Base-by-base conservation (phyloP, 2,797 vertebrate species). In the Gallinago stenura region DNA sequence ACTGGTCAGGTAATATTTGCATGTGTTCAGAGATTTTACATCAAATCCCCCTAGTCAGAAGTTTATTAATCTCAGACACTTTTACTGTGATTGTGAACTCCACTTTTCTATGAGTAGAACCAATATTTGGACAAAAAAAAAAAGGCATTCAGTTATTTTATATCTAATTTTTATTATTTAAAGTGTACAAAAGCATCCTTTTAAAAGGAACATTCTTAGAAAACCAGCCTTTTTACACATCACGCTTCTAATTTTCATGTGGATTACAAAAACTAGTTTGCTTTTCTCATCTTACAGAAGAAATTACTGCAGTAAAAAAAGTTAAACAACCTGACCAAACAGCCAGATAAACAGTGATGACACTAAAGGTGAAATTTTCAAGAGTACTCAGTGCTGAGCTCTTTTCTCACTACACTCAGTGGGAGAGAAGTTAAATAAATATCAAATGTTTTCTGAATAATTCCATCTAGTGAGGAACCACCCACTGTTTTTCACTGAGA, bases 381-480 rank as follows among this genome's bases (percentile, higher is more conserved):
- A 12, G 20, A 65, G 54, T 61, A 53, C 31, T 87, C 76, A 81
- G 33, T 68, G 56, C 18, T 81, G 56, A 75, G 13, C 19, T 81
- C 69, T 48, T 53, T 81, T 89, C 78, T 87, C n/a, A 54, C 58
- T 50, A 24, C 20, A 14, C 50, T 82, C 58, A n/a, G 62, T 48
- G 39, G 18, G 60, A 87, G 37, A 87, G 28, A 89, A 94, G 51
- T 66, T 73, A 93, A 84, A 90, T 12, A 96, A 95, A 95, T 48
- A 92, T 30, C 12, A 58, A 76, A 56, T 56, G 48, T 39, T 84
- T 94, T 93, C 58, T 76, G 70, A 92, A 81, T 57, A 93, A 77
- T 62, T 79, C 77, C 20, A 76, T 22, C 48, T 37, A 84, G 81
- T 80, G 46, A 88, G 81, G 92, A 76, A 53, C 37, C 83, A 79